Evolutionary conservation across 1,140 invertebrate species (phyloP), one percentile per base, ranked within the genome.

Genomic region (Eurosta solidaginis): DNA sequence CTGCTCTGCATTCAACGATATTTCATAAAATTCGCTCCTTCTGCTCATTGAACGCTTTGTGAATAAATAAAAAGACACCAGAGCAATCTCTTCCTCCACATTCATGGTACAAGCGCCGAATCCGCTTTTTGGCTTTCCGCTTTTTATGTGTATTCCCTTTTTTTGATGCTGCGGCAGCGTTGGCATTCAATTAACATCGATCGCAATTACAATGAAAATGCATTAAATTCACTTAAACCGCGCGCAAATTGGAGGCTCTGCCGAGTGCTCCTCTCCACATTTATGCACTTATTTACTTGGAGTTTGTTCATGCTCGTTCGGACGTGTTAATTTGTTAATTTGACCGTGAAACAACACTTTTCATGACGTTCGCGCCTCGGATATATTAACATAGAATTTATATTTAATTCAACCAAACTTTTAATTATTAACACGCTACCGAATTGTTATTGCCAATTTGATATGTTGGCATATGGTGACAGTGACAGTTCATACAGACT

Each of bases 151-250:
- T n/a, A n/a, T 63, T 12, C 14, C 4, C 54, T 4, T 33, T 12
- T 0, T 22, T 5, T 10, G 25, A 25, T 7, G 25, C 1, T 20
- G 50, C 22, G 50, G 5, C 20, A 0, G 49, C 49, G n/a, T 9
- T 68, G 59, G n/a, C n/a, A 68, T 68, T 68, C 59, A 68, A 68
- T 68, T 68, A 68, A 68, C 59, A 68, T 42, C 33, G 59, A 42
- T 68, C n/a, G 59, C 59, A 68, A 68, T 68, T 68, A 68, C 59
- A 68, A 68, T 68, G 59, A 68, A 68, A 68, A 40, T 68, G 59
- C 59, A 68, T 68, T 68, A 68, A 68, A 68, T 68, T 68, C 29
- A 68, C 33, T 68, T 68, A 68, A 40, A 17, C n/a, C 7, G 36
- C 33, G n/a, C 17, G n/a, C 17, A 68, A 68, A 40, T 14, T 27